A percentile compares a stretch with the other conserved stretches of the same genome.
phyloP scores from a whole-genome alignment of 2,888 invertebrate species.

The Drosophila ustulata region DNA sequence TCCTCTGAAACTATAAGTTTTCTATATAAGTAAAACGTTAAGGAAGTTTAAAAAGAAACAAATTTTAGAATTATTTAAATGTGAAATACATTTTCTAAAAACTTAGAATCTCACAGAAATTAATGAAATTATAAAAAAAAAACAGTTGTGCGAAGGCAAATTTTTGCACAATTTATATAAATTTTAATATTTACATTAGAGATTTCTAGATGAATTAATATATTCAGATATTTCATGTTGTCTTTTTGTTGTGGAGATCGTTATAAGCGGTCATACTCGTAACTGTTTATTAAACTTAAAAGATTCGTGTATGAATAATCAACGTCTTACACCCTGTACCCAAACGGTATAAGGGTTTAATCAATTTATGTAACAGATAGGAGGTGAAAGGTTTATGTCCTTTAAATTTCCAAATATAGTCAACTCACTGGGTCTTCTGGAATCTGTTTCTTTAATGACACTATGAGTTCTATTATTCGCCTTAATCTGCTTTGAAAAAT shows the following conservation, averaged over 20 bases:
- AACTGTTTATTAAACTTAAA: slow-evolving; percentile 8
- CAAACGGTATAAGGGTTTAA: background rate
- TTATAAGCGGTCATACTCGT: background rate
- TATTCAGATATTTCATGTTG: background rate
- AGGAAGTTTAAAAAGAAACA: too few species aligned
- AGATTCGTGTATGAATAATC: slow-evolving; percentile 4
- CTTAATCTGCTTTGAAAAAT: background rate
- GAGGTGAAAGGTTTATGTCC: background rate
- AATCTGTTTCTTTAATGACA: too few species aligned
- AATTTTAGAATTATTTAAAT: too few species aligned
- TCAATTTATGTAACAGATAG: background rate
- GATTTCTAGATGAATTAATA: background rate
- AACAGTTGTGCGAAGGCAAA: background rate
- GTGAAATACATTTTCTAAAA: background rate
- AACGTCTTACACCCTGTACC: background rate
- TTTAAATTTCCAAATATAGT: background rate
- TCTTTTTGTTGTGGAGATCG: background rate
- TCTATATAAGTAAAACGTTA: background rate
- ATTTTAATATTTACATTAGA: slow-evolving; percentile 14
- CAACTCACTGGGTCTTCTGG: background rate
- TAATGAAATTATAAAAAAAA: too few species aligned
- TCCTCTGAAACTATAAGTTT: background rate
- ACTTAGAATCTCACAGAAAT: too few species aligned
- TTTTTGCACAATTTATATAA: background rate
- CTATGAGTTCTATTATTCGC: background rate